Evolutionary conservation across 2,888 invertebrate genomes (phyloP).

Genomic region (Pheosia tremula): DNA sequence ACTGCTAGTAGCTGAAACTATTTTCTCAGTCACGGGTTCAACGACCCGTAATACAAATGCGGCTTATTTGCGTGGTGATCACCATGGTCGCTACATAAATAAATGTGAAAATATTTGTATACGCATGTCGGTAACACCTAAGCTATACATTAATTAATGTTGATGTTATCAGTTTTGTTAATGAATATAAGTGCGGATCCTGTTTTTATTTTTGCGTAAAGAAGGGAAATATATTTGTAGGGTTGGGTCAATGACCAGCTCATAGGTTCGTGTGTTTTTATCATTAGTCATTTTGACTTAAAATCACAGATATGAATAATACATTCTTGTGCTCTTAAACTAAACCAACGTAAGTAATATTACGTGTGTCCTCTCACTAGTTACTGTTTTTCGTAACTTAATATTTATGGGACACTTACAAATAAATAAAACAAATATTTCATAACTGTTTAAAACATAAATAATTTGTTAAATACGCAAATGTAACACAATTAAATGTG

Average conservation of each 20-base stretch:
- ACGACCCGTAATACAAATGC: conserved; percentile 32
- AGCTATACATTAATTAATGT: conserved; percentile 6
- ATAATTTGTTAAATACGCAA: too few relatives aligned
- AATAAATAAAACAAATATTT: too few relatives aligned
- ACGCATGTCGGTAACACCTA: conserved; percentile 2
- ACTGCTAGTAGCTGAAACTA: conserved; percentile 33
- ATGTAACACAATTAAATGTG: too few relatives aligned
- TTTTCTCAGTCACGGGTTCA: conserved; percentile 36
- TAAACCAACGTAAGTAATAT: too few relatives aligned
- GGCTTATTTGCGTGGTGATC: conserved; percentile 40
- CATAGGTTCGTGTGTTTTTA: neutral
- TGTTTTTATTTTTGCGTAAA: conserved; percentile 1
- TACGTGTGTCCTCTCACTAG: too few relatives aligned
- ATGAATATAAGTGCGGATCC: neutral
- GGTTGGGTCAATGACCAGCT: neutral
- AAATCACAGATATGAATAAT: too few relatives aligned
- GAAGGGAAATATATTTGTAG: neutral
- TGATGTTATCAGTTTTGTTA: conserved; percentile 1
- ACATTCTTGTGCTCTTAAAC: too few relatives aligned
- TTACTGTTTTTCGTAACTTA: too few relatives aligned
- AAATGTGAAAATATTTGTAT: conserved; percentile 18
- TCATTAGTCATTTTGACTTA: neutral
- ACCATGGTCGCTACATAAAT: conserved; percentile 35
- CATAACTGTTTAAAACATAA: too few relatives aligned
- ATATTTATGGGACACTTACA: too few relatives aligned